These are phyloP conservation scores for Procapra przewalskii DNA, from an alignment of 2,113 vertebrate species.

Conservation along the genomic window DNA sequence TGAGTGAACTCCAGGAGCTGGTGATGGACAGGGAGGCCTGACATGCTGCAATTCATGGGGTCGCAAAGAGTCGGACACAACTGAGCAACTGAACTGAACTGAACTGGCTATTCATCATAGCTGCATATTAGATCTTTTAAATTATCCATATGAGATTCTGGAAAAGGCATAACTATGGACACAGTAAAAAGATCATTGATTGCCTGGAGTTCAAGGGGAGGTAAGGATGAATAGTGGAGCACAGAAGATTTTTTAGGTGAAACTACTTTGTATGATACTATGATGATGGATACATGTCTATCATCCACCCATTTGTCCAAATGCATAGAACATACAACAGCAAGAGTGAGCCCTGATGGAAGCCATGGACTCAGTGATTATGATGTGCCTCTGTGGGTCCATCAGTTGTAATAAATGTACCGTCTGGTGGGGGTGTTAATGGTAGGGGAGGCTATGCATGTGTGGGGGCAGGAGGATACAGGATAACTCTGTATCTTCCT, in stretches of 20 bases:
- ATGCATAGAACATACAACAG: not conserved
- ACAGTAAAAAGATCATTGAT: not conserved
- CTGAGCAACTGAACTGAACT: too few species aligned
- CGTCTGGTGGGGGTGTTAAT: not conserved
- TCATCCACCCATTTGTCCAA: not conserved
- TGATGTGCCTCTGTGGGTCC: not conserved
- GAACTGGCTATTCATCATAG: not conserved
- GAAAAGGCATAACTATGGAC: not conserved
- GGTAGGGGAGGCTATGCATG: not conserved
- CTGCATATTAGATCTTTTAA: not conserved
- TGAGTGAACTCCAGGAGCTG: too few species aligned
- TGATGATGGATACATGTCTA: not conserved
- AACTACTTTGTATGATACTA: not conserved
- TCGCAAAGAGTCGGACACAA: rapidly evolving
- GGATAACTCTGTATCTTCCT: not conserved
- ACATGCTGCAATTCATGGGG: rapidly evolving
- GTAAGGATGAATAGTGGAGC: not conserved
- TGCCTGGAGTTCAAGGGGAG: not conserved
- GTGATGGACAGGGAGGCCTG: too few species aligned
- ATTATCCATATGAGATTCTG: not conserved
- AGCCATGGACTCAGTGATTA: not conserved
- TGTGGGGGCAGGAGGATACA: rapidly evolving
- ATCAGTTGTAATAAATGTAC: not conserved
- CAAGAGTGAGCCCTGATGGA: not conserved
- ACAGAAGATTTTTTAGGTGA: not conserved